A percentile compares a stretch with the other conserved stretches of the same genome.
Evolutionary conservation across 2,888 invertebrate genomes (phyloP).

Genomic region (Tenthredo distinguenda): DNA sequence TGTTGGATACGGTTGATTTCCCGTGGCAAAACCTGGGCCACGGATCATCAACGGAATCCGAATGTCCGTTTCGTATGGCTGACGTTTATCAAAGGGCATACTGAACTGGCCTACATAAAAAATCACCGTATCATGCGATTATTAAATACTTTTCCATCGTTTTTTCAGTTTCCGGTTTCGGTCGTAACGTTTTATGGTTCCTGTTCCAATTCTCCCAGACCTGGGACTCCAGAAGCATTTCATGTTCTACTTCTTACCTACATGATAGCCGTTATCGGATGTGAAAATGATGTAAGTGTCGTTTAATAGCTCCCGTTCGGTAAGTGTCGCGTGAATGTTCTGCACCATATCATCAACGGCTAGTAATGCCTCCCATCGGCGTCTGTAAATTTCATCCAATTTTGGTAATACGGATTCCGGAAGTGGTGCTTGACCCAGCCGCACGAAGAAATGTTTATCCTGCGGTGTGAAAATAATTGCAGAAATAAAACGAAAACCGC

Average conservation of each 20-base stretch:
- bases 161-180: too few species aligned
- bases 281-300: conserved; percentile 92
- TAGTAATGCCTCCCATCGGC: conserved; percentile 89
- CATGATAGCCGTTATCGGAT: conserved; percentile 95
- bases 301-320: conserved; percentile 80
- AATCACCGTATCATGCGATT: too few species aligned
- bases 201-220: neutral
- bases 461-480: conserved; percentile 67
- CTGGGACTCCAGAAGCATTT: neutral
- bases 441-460: conserved; percentile 93
- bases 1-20: conserved; percentile 81
- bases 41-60: conserved; percentile 90
- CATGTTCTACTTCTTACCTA: conserved; percentile 81
- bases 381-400: conserved; percentile 86
- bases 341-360: conserved; percentile 93
- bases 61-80: conserved; percentile 94
- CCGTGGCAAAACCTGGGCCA: conserved; percentile 85
- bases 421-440: conserved; percentile 85
- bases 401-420: conserved; percentile 81
- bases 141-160: neutral
- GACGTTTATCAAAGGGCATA: conserved; percentile 93
- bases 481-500: neutral
- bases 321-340: conserved; percentile 82
- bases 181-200: too few species aligned
- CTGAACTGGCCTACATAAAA: conserved; percentile 88